A percentile compares a stretch with the other conserved stretches of the same genome.
Conservation (phyloP, 2,888 invertebrate species). For the Thumatha senex region DNA sequence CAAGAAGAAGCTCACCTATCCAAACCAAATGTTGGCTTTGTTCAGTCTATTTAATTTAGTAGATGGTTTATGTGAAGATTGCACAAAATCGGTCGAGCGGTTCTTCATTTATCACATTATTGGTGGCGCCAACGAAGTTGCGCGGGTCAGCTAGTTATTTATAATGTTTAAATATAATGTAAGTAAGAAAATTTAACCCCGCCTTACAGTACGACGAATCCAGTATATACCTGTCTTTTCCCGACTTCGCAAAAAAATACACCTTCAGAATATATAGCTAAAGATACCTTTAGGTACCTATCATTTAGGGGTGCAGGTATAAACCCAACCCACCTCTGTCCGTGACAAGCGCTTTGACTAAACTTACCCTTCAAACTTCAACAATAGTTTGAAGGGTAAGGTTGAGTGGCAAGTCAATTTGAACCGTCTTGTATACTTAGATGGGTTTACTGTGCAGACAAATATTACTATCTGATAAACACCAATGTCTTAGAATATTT, state of each 20-base stretch:
- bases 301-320: conserved; percentile 8
- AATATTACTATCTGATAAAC: neutral
- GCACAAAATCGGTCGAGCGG: too few relatives aligned
- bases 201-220: too few relatives aligned
- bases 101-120: too few relatives aligned
- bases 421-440: conserved; percentile 13
- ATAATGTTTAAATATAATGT: too few relatives aligned
- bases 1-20: too few relatives aligned
- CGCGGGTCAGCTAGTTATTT: too few relatives aligned
- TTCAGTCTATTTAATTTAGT: too few relatives aligned
- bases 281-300: conserved; percentile 1
- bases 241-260: neutral
- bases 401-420: conserved; percentile 36
- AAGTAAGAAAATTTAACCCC: too few relatives aligned
- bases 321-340: conserved; percentile 26
- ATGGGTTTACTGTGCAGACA: neutral
- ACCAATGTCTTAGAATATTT: neutral
- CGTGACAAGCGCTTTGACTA: conserved; percentile 34
- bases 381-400: conserved; percentile 37
- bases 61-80: too few relatives aligned
- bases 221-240: neutral
- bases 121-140: too few relatives aligned
- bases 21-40: too few relatives aligned
- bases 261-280: neutral
- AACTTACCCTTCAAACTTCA: too few relatives aligned